A percentile compares a stretch with the other conserved stretches of the same genome.
Conservation (phyloP, 2,888 invertebrate genomes). For the Dolichopus griseipennis region DNA sequence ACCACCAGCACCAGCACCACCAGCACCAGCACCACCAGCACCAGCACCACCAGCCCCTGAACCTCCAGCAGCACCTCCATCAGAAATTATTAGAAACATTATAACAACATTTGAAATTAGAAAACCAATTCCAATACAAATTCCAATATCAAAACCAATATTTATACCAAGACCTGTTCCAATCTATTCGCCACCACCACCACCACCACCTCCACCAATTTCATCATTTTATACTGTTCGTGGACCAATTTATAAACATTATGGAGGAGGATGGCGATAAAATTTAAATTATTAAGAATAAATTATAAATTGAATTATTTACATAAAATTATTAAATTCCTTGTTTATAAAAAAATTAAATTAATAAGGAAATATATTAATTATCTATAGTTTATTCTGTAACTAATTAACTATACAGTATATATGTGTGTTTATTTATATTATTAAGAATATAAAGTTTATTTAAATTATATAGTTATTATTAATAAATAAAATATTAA, state of each 20-base stretch:
- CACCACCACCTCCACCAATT: not conserved
- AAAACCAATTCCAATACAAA: constrained; percentile 18
- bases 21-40: not conserved
- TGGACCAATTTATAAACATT: not conserved
- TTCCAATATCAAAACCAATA: constrained; percentile 19
- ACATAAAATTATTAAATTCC: too few species aligned
- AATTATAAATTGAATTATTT: too few species aligned
- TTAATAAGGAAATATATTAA: too few species aligned
- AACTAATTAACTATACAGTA: too few species aligned
- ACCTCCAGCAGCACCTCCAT: constrained; percentile 23
- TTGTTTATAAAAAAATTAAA: too few species aligned
- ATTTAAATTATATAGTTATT: too few species aligned
- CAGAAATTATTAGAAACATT: constrained; percentile 32
- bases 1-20: constrained; percentile 16
- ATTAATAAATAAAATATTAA: too few species aligned
- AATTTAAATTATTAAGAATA: not conserved
- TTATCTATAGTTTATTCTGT: too few species aligned
- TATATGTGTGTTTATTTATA: too few species aligned
- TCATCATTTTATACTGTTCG: not conserved
- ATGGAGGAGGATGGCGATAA: not conserved
- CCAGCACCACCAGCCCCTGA: not conserved
- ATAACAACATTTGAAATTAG: constrained; percentile 29
- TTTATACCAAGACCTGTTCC: constrained; percentile 17
- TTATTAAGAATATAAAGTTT: too few species aligned
- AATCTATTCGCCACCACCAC: not conserved